Percentiles rank a stretch among this genome's conserved stretches.
Conservation (phyloP, 2,888 invertebrate species). For the Ectemnius cavifrons region DNA sequence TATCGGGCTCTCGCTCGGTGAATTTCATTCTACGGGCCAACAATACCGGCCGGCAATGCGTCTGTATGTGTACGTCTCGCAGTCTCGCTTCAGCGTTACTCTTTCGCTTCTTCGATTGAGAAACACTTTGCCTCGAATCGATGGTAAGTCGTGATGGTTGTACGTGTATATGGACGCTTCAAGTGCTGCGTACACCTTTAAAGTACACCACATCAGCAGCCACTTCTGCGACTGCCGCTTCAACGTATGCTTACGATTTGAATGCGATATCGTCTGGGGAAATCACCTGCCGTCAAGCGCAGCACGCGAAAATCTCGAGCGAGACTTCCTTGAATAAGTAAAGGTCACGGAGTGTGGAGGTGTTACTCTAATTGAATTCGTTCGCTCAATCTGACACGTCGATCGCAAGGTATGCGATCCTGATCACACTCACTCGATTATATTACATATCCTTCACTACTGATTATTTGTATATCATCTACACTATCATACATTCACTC, state of each 20-base stretch:
- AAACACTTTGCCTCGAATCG: constrained; percentile 49
- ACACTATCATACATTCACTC: neutral
- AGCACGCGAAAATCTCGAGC: constrained; percentile 12
- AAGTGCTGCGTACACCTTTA: constrained; percentile 38
- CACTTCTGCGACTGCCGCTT: constrained; percentile 6
- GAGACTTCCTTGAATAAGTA: constrained; percentile 31
- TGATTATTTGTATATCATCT: too few relatives aligned
- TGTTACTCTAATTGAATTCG: constrained; percentile 34
- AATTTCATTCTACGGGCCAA: constrained; percentile 44
- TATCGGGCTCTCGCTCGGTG: constrained; percentile 44
- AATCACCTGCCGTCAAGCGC: constrained; percentile 32
- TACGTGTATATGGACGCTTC: constrained; percentile 17
- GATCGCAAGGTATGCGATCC: neutral
- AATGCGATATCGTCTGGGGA: constrained; percentile 33
- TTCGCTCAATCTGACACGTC: constrained; percentile 21
- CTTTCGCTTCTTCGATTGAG: constrained; percentile 20
- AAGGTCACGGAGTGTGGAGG: constrained; percentile 23
- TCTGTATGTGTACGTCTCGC: neutral
- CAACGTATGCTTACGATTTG: constrained; percentile 12
- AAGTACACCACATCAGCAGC: constrained; percentile 34
- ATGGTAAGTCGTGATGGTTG: constrained; percentile 29
- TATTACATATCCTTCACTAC: too few relatives aligned
- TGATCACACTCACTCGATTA: too few relatives aligned
- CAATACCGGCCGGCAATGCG: constrained; percentile 39
- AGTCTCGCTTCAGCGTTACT: neutral